These are phyloP conservation scores for Tupaia chinensis DNA, from an alignment of 2,113 vertebrate species.

Conservation along the genomic window DNA sequence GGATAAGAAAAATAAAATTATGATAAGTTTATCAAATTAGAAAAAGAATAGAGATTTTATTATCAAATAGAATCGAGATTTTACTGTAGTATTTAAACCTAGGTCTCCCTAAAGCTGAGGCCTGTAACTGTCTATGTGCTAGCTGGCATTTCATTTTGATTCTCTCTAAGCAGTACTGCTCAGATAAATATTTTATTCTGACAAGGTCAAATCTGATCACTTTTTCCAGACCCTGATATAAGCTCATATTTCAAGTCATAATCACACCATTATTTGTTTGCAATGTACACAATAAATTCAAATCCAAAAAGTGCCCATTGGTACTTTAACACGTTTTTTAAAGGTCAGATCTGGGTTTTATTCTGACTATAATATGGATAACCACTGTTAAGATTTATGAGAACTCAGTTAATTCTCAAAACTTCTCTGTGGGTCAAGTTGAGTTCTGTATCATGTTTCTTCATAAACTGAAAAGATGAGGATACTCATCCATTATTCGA, in stretches of 20 bases:
- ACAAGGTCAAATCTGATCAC: background rate
- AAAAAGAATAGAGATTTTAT: background rate
- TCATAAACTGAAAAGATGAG: background rate
- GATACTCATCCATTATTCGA: background rate
- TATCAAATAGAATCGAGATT: background rate
- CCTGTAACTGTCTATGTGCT: background rate
- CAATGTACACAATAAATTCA: background rate
- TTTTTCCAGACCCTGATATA: background rate
- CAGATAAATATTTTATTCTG: slow-evolving; percentile 24
- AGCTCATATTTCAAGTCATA: background rate
- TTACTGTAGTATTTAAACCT: background rate
- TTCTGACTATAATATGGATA: background rate
- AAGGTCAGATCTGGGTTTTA: background rate
- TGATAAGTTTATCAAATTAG: background rate
- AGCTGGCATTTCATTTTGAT: background rate
- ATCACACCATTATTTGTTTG: background rate
- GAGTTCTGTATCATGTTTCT: background rate
- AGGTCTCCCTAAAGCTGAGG: background rate
- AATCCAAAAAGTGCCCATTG: background rate
- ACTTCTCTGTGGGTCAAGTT: background rate
- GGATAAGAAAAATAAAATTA: background rate
- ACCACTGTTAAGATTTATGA: background rate
- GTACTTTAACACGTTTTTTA: background rate
- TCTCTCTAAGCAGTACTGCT: background rate
- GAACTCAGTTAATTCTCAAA: background rate